Evolutionary conservation across 1,140 invertebrate genomes (phyloP), one percentile per base, ranked within the genome.

Genomic region (Papilio glaucus): DNA sequence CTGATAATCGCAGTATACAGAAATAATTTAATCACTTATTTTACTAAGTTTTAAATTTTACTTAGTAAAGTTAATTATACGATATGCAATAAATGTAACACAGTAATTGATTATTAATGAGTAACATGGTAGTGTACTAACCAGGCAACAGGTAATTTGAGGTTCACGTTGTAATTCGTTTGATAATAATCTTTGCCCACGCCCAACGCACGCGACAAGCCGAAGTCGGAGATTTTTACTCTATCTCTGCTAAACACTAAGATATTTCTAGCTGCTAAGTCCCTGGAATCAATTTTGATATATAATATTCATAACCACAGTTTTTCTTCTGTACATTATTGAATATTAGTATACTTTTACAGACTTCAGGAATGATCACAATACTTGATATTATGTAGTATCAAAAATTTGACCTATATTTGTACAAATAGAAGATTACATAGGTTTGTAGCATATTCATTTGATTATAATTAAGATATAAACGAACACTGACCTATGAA

Each of bases 131-230:
- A 62, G 29, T 37, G 5, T 65, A 93, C 95, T 94, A 92, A 97
- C 99, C 99, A 99, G 0, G 99, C 99, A 83, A 99, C 99, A 4
- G 98, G 99, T 72, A 99, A 93, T 94, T 99, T 99, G 21, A 99
- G 94, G 94, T 99, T 99, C 7, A 99, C 98, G 92, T 98, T 99
- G 87, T 99, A 99, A 93, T 99, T 99, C 1, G 98, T 99, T 93
- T 99, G 98, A 88, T 99, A 99, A 89, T 99, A 99, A 93, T 99
- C 98, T 92, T 99, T 99, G 7, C 98, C 99, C 63, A 99, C 97
- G 8, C 98, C 98, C n/a, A 99, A 90, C 0, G 98, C 98, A 69
- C 98, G 94, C 0, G 98, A 99, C 33, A 99, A 89, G 4, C 99
- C 99, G 91, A 99, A 99, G 91, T 99, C 99, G 8, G 98, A 99